Evolutionary conservation across 53 echinoderm and acorn worm genomes (phyloP).

Genomic region (Stichopus horrens): DNA sequence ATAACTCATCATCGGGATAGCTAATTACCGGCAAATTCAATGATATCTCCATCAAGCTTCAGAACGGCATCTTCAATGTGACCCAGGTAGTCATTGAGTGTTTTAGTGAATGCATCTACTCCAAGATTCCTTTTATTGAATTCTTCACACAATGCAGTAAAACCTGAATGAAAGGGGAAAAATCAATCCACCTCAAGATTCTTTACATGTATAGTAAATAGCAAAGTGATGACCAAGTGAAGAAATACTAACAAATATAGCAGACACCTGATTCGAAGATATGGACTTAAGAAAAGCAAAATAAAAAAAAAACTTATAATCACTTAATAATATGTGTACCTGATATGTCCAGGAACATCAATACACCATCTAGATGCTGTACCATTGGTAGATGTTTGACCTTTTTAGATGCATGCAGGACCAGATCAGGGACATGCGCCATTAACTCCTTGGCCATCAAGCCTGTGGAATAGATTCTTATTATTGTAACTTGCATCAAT

Average conservation of each 20-base stretch:
- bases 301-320: no score
- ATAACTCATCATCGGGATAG: no score
- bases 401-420: constrained; percentile 63
- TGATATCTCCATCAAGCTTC: constrained; percentile 84
- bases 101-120: constrained; percentile 85
- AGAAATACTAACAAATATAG: no score
- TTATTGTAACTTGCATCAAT: no score
- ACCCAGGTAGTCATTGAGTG: constrained; percentile 94
- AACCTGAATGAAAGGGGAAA: constrained; percentile 48
- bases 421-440: constrained; percentile 84
- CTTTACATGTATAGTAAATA: no score
- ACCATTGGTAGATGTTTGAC: constrained; percentile 76
- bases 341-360: constrained; percentile 97
- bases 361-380: constrained; percentile 78
- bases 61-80: constrained; percentile 85
- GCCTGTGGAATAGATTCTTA: background rate
- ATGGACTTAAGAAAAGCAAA: no score
- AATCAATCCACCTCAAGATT: no score
- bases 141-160: constrained; percentile 88
- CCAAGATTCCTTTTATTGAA: constrained; percentile 77
- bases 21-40: constrained; percentile 87
- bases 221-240: no score
- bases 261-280: no score
- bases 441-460: constrained; percentile 62
- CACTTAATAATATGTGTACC: constrained; percentile 41